Base-by-base conservation (phyloP, 2,113 vertebrate species). In the Podarcis cretensis region DNA sequence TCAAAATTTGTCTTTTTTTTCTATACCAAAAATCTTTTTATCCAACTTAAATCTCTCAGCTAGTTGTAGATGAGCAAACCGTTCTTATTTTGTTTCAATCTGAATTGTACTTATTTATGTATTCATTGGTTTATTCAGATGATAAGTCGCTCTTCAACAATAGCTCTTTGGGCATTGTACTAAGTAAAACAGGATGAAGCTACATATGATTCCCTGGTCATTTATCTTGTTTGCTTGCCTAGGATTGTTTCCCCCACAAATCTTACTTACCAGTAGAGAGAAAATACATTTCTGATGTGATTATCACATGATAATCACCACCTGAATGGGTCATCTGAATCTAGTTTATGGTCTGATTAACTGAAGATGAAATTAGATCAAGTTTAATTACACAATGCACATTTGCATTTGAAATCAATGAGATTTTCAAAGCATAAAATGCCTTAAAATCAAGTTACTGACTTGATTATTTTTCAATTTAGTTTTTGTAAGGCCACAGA, bases 361-460 rank as follows among this genome's bases (percentile, higher is more conserved):
- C 5, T 83, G 81, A 83, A 68, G 14, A 25, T 30, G 5, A 48
- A 83, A 83, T 83, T 83, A 43, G 81, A 83, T 83, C 65, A 66
- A 43, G 37, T 74, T 74, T 73, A 74, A 35, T 57, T 74, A 74
- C 18, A 35, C 30, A 35, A 21, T 74, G 69, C 37, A 69, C 14
- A 83, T 30, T 83, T 74, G 40, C 68, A 54, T 84, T 84, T 32
- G 30, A 84, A 84, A 84, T 84, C 48, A 73, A 35, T 74, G 43
- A 74, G 12, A 84, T 83, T 83, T 48, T 83, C 63, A 66, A 37
- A 27, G 66, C 27, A 69, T 69, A 57, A 66, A 32, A 73, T 74
- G n/a, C 25, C 18, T 54, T 54, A 30, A 84, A 84, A 71, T 84
- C 25, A 73, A 73, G 27, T 84, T 54, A 48, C 25, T n/a, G 25